Base-by-base conservation (phyloP, 2,113 vertebrate genomes). In the Elephas maximus region DNA sequence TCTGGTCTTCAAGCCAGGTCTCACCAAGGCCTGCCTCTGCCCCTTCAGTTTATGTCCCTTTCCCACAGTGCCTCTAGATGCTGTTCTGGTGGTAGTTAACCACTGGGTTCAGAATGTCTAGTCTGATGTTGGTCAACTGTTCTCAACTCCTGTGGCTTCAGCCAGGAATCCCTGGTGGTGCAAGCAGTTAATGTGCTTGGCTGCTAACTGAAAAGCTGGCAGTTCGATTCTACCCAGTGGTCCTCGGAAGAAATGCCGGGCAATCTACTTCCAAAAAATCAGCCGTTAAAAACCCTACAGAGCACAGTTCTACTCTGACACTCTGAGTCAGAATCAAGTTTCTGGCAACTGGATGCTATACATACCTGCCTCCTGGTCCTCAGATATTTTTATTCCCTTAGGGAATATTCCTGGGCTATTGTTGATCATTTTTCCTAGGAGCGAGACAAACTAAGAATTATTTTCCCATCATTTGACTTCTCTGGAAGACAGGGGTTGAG, bases 401-500 rank as follows among this genome's bases (percentile, higher is more conserved):
- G 26, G 45, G 48, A 62, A 33, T 26, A 26, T 3, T 33, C 6
- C 12, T 4, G 33, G 45, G 18, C 44, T 80, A 0, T n/a, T 60
- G 7, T 44, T 11, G 15, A 67, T 26, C 8, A 4, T 12, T 41
- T 79, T 71, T 48, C 33, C 26, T 45, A 4, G 8, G 84, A 41
- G 20, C 8, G 63, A 84, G 21, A 81, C 28, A 0, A 20, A 18
- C 30, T 18, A 17, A 14, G 57, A 73, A 23, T 77, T 33, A 8
- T 45, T 74, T 86, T 26, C 18, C 33, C 0, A 0, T 62, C 41
- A n/a, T 30, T 44, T 33, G 51, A 44, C 44, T 44, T 51, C 51
- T 57, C 60, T 21, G 33, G 2, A n/a, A 65, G 15, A 9, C 44
- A 20, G 24, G 0, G 0, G 0, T 0, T 8, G 21, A 53, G 33